These are phyloP conservation scores for Cebidichthys violaceus DNA, from an alignment of 2,113 vertebrate species.

Conservation along the genomic window DNA sequence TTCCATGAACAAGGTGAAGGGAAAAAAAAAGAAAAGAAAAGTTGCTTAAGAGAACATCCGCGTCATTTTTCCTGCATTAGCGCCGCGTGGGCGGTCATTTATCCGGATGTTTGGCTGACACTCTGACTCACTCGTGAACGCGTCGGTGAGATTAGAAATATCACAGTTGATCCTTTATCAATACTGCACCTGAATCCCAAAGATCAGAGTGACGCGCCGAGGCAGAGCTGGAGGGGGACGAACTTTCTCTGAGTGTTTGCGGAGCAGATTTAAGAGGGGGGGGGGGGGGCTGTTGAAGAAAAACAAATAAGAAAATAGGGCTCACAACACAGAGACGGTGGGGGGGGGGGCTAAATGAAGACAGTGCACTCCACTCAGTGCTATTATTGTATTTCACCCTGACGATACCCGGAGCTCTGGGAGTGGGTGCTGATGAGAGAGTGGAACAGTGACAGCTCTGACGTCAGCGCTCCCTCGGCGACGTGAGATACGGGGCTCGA, in stretches of 20 bases:
- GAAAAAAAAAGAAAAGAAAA: slow-evolving; percentile 3
- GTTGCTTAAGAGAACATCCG: slow-evolving; percentile 55
- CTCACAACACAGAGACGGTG: background rate
- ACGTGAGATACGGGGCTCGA: slow-evolving; percentile 31
- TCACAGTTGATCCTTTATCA: background rate
- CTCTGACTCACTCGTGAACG: slow-evolving; percentile 48
- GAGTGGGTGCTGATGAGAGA: slow-evolving; percentile 49
- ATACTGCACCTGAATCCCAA: background rate
- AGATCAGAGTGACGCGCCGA: background rate
- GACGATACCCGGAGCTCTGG: slow-evolving; percentile 50
- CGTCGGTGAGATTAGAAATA: background rate
- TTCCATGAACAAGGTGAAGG: slow-evolving; percentile 1
- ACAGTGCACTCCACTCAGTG: slow-evolving; percentile 10
- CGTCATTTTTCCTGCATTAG: slow-evolving; percentile 47
- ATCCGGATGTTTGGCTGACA: slow-evolving; percentile 47
- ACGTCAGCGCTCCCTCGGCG: slow-evolving; percentile 55
- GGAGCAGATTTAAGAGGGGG: too few species aligned
- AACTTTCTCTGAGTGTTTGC: background rate
- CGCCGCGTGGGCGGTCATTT: slow-evolving; percentile 58
- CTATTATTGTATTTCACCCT: slow-evolving; percentile 28
- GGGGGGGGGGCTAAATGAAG: slow-evolving; percentile 13
- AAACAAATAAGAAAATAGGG: background rate
- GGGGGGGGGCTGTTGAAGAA: background rate
- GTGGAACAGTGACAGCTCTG: slow-evolving; percentile 54
- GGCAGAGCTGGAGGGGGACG: background rate